Conservation (phyloP, 2,888 invertebrate species). For the Tubulanus polymorphus region DNA sequence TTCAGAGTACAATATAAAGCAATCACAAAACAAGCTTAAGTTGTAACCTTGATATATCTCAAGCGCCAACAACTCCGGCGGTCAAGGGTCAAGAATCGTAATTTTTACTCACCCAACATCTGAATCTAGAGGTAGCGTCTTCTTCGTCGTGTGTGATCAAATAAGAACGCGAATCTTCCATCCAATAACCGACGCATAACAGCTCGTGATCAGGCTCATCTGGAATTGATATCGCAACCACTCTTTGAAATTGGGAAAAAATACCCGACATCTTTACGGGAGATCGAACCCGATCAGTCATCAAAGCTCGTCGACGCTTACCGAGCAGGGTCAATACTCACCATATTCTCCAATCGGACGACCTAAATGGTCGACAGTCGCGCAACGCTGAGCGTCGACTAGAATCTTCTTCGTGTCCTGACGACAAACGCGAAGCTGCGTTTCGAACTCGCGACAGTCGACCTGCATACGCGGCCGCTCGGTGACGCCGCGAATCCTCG, state of each 20-base stretch:
- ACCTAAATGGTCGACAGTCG: slow-evolving; percentile 93
- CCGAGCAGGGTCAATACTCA: slow-evolving; percentile 59
- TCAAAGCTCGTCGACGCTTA: not conserved
- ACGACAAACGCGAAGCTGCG: slow-evolving; percentile 94
- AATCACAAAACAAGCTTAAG: too few relatives aligned
- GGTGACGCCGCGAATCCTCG: slow-evolving; percentile 92
- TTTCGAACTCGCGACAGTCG: slow-evolving; percentile 87
- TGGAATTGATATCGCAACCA: too few relatives aligned
- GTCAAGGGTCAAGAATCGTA: too few relatives aligned
- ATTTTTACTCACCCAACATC: slow-evolving; percentile 78
- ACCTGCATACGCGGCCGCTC: slow-evolving; percentile 87
- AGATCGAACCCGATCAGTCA: not conserved
- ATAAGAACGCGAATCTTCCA: slow-evolving; percentile 94
- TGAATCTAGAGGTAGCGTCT: slow-evolving; percentile 90
- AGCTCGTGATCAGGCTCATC: slow-evolving; percentile 91
- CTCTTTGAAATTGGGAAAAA: not conserved
- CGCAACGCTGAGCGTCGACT: slow-evolving; percentile 92
- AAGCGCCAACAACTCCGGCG: too few relatives aligned
- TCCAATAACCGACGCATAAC: slow-evolving; percentile 97
- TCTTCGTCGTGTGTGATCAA: slow-evolving; percentile 92
- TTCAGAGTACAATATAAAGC: too few relatives aligned
- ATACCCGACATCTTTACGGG: not conserved
- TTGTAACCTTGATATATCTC: too few relatives aligned
- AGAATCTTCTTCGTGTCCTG: slow-evolving; percentile 83
- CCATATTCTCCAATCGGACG: slow-evolving; percentile 70